Evolutionary conservation across 2,888 invertebrate genomes (phyloP), one percentile per base, ranked within the genome.

Genomic region (Heliconius cydno): DNA sequence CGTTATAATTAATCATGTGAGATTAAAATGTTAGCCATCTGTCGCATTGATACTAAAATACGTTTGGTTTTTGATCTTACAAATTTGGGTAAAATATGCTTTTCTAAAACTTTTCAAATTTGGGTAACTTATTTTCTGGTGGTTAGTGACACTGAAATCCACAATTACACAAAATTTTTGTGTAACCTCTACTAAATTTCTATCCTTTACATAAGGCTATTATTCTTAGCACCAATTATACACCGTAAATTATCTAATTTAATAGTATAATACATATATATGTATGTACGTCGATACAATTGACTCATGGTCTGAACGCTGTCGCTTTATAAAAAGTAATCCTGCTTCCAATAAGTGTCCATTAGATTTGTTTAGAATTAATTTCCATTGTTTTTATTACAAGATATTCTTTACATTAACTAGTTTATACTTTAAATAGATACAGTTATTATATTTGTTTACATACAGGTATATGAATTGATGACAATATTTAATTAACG

Each of bases 241-340:
- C 7, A 57, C 22, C 57, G 22, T n/a, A 57, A 46, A 19, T 22
- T 19, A 22, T n/a, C 9, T 57, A 19, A 46, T 15, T 15, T 15
- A 46, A n/a, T n/a, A n/a, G n/a, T n/a, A n/a, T n/a, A n/a, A n/a
- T n/a, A n/a, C n/a, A n/a, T n/a, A 68, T 76, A 80, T 80, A n/a
- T 19, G 6, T 52, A 52, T 19, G 25, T 15, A 60, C n/a, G 73
- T 34, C n/a, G 28, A 60, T 75, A 66, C 73, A 57, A 74, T 81
- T 82, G 80, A 82, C 76, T 82, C 80, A 80, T 38, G 46, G 38
- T 74, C 41, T 19, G 60, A 60, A 46, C 30, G 57, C 72, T 73
- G 73, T 38, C 15, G 15, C 34, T 57, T 12, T 60, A 60, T 73
- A 38, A 38, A 38, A 73, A 73, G n/a, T 73, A 73, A 73, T 73